Percentiles rank a stretch among this genome's conserved stretches.
Conservation (phyloP, 2,113 vertebrate genomes). For the Lates calcarifer region DNA sequence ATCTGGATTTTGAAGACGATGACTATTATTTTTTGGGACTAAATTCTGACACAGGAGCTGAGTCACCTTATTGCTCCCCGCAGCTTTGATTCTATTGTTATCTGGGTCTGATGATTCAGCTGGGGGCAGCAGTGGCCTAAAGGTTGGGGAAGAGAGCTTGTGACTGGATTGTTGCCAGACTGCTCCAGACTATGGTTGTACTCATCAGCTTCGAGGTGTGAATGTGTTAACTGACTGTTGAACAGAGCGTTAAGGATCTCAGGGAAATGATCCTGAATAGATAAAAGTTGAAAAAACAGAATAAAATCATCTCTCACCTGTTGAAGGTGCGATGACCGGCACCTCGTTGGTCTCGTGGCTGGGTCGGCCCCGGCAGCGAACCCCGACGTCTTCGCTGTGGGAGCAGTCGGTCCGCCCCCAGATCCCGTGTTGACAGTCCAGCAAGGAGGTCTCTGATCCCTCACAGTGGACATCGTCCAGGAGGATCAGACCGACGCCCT, state of each 20-base stretch:
- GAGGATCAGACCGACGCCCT: slow-evolving; percentile 88
- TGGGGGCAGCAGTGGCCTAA: neutral
- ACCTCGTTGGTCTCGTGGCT: slow-evolving; percentile 81
- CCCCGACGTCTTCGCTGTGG: slow-evolving; percentile 89
- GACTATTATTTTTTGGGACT: neutral
- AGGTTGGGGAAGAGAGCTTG: no score
- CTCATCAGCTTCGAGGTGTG: no score
- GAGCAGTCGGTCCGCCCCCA: slow-evolving; percentile 94
- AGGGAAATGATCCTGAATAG: no score
- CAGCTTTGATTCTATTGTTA: neutral
- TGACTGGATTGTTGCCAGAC: no score
- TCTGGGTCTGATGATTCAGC: neutral
- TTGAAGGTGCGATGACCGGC: slow-evolving; percentile 75
- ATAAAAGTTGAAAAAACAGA: no score
- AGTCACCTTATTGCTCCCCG: neutral
- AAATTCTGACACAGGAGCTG: neutral
- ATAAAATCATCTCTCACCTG: slow-evolving; percentile 65
- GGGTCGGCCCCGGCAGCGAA: slow-evolving; percentile 82
- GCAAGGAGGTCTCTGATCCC: slow-evolving; percentile 88
- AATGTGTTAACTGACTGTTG: no score
- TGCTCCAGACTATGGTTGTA: no score
- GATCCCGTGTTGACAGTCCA: slow-evolving; percentile 89
- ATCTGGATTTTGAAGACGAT: no score
- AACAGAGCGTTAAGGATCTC: no score
- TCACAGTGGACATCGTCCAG: slow-evolving; percentile 90